phyloP scores from a whole-genome alignment of 2,888 invertebrate genomes.

The Meta bourneti region DNA sequence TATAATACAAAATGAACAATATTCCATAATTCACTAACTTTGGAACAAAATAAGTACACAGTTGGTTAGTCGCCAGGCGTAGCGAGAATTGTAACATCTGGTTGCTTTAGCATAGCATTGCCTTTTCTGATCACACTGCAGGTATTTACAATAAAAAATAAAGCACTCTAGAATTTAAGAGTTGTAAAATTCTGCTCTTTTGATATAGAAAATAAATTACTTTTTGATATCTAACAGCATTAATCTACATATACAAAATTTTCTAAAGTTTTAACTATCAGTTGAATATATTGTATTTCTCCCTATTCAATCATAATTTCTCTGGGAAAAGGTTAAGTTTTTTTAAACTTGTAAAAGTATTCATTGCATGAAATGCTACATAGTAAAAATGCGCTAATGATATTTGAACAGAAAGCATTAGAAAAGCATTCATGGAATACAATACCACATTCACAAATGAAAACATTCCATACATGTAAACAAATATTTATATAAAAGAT shows the following conservation, averaged over 20 bases:
- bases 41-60: conserved; percentile 57
- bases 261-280: not conserved
- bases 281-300: not conserved
- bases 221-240: not conserved
- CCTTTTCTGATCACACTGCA: not conserved
- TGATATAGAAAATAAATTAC: conserved; percentile 34
- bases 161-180: conserved; percentile 34
- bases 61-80: conserved; percentile 30
- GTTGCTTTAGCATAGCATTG: not conserved
- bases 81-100: not conserved
- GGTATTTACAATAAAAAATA: conserved; percentile 39
- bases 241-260: not conserved
- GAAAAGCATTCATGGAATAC: too few species aligned
- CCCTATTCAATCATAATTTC: not conserved
- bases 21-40: conserved; percentile 34
- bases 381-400: too few species aligned
- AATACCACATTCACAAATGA: too few species aligned
- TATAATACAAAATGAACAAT: conserved; percentile 67
- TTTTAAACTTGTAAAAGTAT: too few species aligned
- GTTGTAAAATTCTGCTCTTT: conserved; percentile 26
- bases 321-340: too few species aligned
- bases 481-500: too few species aligned
- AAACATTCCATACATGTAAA: too few species aligned
- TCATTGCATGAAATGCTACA: too few species aligned
- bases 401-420: too few species aligned